Evolutionary conservation across 2,888 invertebrate species (phyloP).

Genomic region (Nomada fabriciana): DNA sequence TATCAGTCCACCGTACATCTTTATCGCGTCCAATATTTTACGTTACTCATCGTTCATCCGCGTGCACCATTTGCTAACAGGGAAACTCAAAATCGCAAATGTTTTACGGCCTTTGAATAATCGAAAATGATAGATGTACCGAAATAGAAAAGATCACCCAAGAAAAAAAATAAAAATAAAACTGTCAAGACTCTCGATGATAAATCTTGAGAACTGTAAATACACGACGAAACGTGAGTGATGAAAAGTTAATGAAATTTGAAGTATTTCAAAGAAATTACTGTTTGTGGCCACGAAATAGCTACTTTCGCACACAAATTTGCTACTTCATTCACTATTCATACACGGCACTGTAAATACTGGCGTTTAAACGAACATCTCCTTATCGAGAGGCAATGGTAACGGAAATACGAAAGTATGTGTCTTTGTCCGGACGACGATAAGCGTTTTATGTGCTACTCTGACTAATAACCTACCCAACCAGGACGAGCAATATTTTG

Average conservation of each 20-base stretch:
- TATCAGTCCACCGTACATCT: too few species aligned
- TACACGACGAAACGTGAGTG: too few species aligned
- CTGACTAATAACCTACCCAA: background rate
- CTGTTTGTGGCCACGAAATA: background rate
- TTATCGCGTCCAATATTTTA: background rate
- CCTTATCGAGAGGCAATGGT: slow-evolving; percentile 35
- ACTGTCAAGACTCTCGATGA: too few species aligned
- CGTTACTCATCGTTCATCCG: background rate
- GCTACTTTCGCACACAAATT: background rate
- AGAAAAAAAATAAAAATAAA: too few species aligned
- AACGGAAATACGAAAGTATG: slow-evolving; percentile 30
- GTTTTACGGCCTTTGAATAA: too few species aligned
- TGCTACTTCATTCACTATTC: too few species aligned
- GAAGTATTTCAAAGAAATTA: background rate
- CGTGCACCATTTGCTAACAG: too few species aligned
- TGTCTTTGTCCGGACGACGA: slow-evolving; percentile 9
- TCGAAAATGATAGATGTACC: too few species aligned
- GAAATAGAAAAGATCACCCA: too few species aligned
- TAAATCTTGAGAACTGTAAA: too few species aligned
- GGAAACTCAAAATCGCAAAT: too few species aligned
- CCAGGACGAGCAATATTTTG: background rate
- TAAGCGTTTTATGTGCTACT: slow-evolving; percentile 6
- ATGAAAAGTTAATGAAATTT: too few species aligned
- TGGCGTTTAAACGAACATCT: slow-evolving; percentile 4
- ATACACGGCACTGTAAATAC: slow-evolving; percentile 37